Percentiles rank a stretch among this genome's conserved stretches.
phyloP scores from a whole-genome alignment of 2,888 invertebrate genomes.

The Macaria notata region DNA sequence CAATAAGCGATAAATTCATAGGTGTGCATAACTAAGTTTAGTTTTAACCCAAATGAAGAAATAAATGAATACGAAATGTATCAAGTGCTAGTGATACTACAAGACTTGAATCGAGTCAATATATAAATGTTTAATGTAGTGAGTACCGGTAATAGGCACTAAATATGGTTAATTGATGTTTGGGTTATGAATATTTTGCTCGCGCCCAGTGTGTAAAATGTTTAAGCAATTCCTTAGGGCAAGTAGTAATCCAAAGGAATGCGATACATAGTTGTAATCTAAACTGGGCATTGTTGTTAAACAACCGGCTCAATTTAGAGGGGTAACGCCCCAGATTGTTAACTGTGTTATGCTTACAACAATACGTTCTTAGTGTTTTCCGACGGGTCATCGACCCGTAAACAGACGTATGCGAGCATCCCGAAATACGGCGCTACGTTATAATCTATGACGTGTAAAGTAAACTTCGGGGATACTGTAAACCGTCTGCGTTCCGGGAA shows the following conservation, averaged over 20 bases:
- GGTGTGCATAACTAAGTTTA: no score
- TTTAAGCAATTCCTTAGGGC: no score
- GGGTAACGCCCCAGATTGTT: conserved; percentile 76
- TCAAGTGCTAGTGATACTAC: no score
- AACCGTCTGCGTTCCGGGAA: conserved; percentile 10
- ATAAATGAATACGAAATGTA: no score
- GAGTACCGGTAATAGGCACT: no score
- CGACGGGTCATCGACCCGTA: conserved; percentile 69
- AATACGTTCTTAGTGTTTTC: conserved; percentile 69
- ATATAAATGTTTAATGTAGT: no score
- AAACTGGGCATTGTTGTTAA: conserved; percentile 66
- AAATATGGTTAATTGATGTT: no score
- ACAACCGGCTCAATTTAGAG: conserved; percentile 69
- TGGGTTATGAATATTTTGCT: no score
- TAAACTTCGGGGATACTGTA: conserved; percentile 33
- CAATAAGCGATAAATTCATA: no score
- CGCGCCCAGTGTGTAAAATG: no score
- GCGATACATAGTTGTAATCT: conserved; percentile 61
- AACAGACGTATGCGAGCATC: conserved; percentile 59
- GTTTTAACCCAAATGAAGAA: no score
- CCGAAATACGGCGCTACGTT: conserved; percentile 34
- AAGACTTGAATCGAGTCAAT: no score
- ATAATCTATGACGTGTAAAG: conserved; percentile 39
- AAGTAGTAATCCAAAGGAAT: conserved; percentile 41
- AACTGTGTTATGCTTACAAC: conserved; percentile 63